phyloP scores from a whole-genome alignment of 2,888 invertebrate species.

The Conchocele bisecta region DNA sequence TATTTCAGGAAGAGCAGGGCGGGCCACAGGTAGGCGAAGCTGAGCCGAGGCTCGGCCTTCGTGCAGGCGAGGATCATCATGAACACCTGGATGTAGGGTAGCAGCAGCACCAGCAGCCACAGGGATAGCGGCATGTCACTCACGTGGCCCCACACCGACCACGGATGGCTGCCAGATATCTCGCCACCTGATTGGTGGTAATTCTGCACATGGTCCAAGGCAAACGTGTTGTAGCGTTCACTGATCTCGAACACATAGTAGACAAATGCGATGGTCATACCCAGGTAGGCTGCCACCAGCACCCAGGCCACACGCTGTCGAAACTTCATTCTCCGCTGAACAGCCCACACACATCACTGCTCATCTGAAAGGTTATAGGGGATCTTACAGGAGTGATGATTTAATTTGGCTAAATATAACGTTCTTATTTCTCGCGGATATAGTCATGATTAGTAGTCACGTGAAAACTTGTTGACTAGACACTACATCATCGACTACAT shows the following conservation, averaged over 20 bases:
- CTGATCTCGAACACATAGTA: constrained; percentile 80
- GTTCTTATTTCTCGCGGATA: too few species aligned
- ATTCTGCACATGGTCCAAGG: constrained; percentile 75
- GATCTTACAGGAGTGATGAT: too few species aligned
- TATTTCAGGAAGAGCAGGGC: constrained; percentile 68
- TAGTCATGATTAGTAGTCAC: too few species aligned
- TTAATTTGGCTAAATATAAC: too few species aligned
- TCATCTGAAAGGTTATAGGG: too few species aligned
- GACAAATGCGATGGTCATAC: constrained; percentile 70
- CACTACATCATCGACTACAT: too few species aligned
- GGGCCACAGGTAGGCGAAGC: constrained; percentile 78
- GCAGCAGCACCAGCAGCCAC: constrained; percentile 71
- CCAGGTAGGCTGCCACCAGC: constrained; percentile 69
- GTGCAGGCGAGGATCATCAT: constrained; percentile 79
- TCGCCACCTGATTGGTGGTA: constrained; percentile 56
- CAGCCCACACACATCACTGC: too few species aligned
- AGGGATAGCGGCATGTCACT: constrained; percentile 75
- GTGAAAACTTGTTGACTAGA: too few species aligned
- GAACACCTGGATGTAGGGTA: constrained; percentile 77
- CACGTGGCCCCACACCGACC: constrained; percentile 67
- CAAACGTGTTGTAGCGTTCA: constrained; percentile 75
- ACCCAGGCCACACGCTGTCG: constrained; percentile 80
- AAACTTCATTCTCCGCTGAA: constrained; percentile 79
- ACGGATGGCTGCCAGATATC: constrained; percentile 26
- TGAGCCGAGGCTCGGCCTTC: constrained; percentile 73